Conservation (phyloP, 2,113 vertebrate species). For the Hemichromis elongatus region DNA sequence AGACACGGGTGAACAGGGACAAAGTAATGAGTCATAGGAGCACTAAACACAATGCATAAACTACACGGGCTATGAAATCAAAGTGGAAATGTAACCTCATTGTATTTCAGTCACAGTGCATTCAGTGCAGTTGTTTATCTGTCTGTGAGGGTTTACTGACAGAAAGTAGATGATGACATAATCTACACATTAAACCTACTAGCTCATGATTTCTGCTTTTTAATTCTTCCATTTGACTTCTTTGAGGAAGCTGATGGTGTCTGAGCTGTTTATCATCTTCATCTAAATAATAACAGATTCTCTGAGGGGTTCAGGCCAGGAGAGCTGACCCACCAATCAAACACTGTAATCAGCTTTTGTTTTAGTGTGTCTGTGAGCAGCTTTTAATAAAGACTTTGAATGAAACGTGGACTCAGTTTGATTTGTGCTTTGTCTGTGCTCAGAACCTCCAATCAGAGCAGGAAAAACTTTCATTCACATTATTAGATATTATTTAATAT, state of each 20-base stretch:
- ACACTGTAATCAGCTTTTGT: rapidly evolving
- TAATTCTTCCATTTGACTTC: not conserved
- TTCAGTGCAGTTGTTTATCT: not conserved
- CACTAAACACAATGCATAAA: not conserved
- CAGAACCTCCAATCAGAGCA: too few species aligned
- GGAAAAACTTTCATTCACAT: too few species aligned
- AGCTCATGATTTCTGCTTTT: not conserved
- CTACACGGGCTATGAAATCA: not conserved
- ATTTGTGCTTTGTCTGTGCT: too few species aligned
- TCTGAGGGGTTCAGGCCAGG: rapidly evolving
- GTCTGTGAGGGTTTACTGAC: not conserved
- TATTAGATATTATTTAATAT: not conserved
- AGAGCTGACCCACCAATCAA: rapidly evolving
- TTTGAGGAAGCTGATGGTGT: too few species aligned
- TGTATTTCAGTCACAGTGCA: rapidly evolving
- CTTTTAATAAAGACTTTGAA: rapidly evolving
- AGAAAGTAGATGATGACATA: not conserved
- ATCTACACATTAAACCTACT: rapidly evolving
- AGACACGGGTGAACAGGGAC: not conserved
- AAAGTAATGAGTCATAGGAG: not conserved
- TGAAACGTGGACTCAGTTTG: too few species aligned
- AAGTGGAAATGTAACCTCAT: not conserved
- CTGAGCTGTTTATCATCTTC: too few species aligned
- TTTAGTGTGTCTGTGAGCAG: not conserved
- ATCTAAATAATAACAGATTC: not conserved